Evolutionary conservation across 92 coral and sea anemone genomes (phyloP).

Genomic region (Palythoa heliodiscus): DNA sequence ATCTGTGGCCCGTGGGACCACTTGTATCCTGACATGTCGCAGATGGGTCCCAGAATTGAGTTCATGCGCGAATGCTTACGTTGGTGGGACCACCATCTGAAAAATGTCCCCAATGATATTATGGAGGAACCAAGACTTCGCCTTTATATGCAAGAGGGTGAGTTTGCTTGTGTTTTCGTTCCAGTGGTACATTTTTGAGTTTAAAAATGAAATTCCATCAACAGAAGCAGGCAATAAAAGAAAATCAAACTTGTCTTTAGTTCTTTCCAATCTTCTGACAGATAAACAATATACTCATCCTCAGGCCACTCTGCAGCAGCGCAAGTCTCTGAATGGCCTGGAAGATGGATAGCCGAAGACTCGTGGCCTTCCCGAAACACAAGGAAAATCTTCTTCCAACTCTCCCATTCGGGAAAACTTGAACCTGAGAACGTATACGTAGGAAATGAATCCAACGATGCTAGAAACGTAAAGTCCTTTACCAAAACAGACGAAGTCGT

Average conservation of each 20-base stretch:
- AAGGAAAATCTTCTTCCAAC: constrained; percentile 37
- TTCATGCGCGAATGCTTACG: constrained; percentile 68
- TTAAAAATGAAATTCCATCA: too few relatives aligned
- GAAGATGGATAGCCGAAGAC: constrained; percentile 81
- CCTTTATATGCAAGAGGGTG: constrained; percentile 68
- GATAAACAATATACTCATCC: background rate
- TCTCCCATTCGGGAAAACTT: constrained; percentile 36
- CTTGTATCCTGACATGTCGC: constrained; percentile 58
- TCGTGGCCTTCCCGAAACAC: constrained; percentile 80
- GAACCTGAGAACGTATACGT: background rate
- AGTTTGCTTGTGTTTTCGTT: background rate
- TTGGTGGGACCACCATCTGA: constrained; percentile 82
- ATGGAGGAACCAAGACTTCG: constrained; percentile 69
- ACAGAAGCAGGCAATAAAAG: too few relatives aligned
- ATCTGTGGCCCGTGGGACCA: constrained; percentile 85
- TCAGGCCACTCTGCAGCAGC: constrained; percentile 66
- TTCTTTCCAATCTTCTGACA: too few relatives aligned
- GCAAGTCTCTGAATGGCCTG: constrained; percentile 65
- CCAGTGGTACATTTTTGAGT: background rate
- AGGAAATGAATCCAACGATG: background rate
- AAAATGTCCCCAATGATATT: constrained; percentile 63
- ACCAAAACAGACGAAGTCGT: background rate
- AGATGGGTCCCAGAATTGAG: constrained; percentile 73
- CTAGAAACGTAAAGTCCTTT: background rate
- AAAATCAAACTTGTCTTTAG: too few relatives aligned